Conservation (phyloP, 2,113 vertebrate species). For the Circaetus cinerascens region DNA sequence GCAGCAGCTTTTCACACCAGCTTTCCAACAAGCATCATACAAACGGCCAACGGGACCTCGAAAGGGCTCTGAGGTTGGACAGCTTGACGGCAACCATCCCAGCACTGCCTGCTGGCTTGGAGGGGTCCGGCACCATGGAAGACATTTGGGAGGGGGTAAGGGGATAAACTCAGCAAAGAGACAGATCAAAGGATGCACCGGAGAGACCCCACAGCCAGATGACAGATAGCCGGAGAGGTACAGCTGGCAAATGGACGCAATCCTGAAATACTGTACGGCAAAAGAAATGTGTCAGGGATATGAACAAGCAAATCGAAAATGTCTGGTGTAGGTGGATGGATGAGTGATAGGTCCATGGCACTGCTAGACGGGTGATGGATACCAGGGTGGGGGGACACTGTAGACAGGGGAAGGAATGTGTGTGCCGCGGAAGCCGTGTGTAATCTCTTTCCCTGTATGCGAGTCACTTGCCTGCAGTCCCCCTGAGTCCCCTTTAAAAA, state of each 20-base stretch:
- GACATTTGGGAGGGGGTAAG: not conserved
- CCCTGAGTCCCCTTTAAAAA: not conserved
- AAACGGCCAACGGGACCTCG: not conserved
- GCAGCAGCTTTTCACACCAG: not conserved
- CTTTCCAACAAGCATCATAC: not conserved
- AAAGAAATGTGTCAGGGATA: not conserved
- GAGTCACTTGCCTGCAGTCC: not conserved
- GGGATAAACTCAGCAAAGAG: not conserved
- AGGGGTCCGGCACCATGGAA: accelerated
- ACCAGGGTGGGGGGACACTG: not conserved
- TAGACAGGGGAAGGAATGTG: not conserved
- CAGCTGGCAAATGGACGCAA: accelerated
- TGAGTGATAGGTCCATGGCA: not conserved
- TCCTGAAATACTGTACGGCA: not conserved
- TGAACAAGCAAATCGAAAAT: not conserved
- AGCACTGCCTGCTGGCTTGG: not conserved
- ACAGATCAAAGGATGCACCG: not conserved
- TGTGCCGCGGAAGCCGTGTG: accelerated
- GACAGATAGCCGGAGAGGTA: not conserved
- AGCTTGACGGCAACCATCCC: not conserved
- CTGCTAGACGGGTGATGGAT: not conserved
- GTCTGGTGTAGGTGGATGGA: not conserved
- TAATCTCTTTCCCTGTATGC: not conserved
- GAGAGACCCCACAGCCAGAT: not conserved
- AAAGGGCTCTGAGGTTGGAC: not conserved